Evolutionary conservation across 2,113 vertebrate species (phyloP).

Genomic region (Perccottus glenii): DNA sequence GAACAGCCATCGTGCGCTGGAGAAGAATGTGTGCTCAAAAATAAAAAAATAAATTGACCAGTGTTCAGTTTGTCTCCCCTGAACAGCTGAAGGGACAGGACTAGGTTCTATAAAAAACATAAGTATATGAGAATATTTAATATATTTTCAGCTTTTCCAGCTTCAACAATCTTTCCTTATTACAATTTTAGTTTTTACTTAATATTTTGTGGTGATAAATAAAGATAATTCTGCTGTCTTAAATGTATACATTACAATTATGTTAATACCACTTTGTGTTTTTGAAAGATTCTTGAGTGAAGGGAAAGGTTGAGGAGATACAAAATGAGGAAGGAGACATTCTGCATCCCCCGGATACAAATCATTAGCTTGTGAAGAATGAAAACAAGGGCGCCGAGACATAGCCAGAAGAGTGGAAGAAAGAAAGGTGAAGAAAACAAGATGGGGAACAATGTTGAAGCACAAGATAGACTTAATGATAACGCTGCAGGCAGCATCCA

Average conservation of each 20-base stretch:
- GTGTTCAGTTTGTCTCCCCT: too few species aligned
- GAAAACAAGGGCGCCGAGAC: constrained; percentile 37
- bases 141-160: too few species aligned
- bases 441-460: constrained; percentile 7
- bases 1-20: too few species aligned
- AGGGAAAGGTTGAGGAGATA: constrained; percentile 14
- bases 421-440: constrained; percentile 2
- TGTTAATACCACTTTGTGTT: constrained; percentile 28
- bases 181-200: too few species aligned
- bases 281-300: constrained; percentile 18
- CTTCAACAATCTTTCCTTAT: too few species aligned
- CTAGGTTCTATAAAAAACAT: too few species aligned
- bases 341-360: constrained; percentile 26
- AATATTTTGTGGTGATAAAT: too few species aligned
- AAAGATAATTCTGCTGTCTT: neutral
- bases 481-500: constrained; percentile 34
- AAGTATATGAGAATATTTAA: too few species aligned
- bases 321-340: constrained; percentile 5
- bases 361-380: constrained; percentile 59
- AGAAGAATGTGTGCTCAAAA: too few species aligned
- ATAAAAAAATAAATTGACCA: too few species aligned
- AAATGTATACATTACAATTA: neutral
- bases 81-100: too few species aligned
- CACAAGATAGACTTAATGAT: constrained; percentile 45
- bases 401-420: constrained; percentile 16